Base-by-base conservation (phyloP, 2,797 vertebrate species). In the Spheniscus humboldti region DNA sequence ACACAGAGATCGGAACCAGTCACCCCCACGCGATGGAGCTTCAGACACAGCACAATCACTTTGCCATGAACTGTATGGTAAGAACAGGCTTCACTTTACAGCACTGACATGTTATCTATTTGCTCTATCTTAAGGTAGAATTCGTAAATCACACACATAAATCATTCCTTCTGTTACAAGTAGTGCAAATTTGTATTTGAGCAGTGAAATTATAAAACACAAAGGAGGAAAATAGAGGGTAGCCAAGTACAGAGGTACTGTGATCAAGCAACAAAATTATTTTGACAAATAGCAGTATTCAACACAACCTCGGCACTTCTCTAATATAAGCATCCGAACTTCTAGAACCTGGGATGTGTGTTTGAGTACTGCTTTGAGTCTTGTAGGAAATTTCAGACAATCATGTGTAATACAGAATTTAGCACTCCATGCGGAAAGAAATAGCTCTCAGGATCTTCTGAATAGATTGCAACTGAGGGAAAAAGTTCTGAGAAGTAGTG, bases 51-150 rank as follows among this genome's bases (percentile, higher is more conserved):
- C 99, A 99, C 98, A 99, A 99, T 98, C 99, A 99, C 98, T 99
- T 99, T 45, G 99, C 99, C 25, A 99, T 99, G 99, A 99, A 99
- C 98, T 99, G 99, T 98, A 99, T 99, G 99, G 99, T 99, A 98
- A 99, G 99, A 96, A 11, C 30, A 47, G 17, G 3, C 30, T n/a
- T 68, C 53, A 7, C 15, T 74, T 60, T 60, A n/a, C 33, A 31
- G 18, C 35, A 9, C 53, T 67, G 41, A 37, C 4, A 8, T 2
- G 0, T 50, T 50, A 30, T 10, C 45, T 68, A 0, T 78, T 83
- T 90, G 37, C 52, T 82, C 47, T 81, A 0, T 60, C 62, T 86
- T 63, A 53, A 67, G 55, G 47, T 11, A 73, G 67, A 82, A 73
- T 57, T 66, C 4, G 0, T 35, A 41, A 86, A 37, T 76, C 6